Base-by-base conservation (phyloP, 2,797 vertebrate genomes). In the Macrochelys suwanniensis region DNA sequence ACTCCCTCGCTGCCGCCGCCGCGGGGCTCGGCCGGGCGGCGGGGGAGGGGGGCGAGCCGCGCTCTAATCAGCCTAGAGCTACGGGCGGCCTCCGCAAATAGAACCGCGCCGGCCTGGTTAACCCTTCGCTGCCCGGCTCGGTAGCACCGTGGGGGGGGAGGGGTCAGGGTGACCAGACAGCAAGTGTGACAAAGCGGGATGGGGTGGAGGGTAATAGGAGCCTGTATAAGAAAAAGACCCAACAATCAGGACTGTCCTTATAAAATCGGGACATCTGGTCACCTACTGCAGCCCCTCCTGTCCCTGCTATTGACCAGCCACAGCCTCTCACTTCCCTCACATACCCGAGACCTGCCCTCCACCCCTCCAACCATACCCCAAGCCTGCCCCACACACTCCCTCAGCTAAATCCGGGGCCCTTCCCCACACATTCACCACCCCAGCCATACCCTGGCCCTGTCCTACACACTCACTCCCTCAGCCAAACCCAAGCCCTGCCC, bases 1-100 rank as follows among this genome's bases (percentile, higher is more conserved):
- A 95, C 93, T 95, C 96, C 89, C 96, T 96, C 92, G 12, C 59
- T 59, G 74, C 77, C 51, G 90, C 89, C 78, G 96, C 96, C 59
- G 96, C 89, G 82, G 12, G 53, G 7, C n/a, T 87, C 45, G 26
- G 21, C 85, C 53, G 53, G 19, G 7, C 19, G 21, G 53, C 19
- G 1, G 21, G 53, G 16, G 51, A 51, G 89, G 94, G 93, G 92
- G 84, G 96, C 91, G 94, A 90, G 91, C 88, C 25, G 92, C 91
- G 57, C 88, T 19, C 80, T 74, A 71, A 45, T n/a, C 84, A 8
- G 93, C 84, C 88, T 5, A 56, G 7, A 94, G 96, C 96, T 83
- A 89, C 37, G 3, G 37, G 37, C 91, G 31, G 47, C 88, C 26
- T 84, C 96, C 71, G 74, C 96, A 11, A 84, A 91, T 9, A 82